These are phyloP conservation scores for Ormyrus thymus DNA, from an alignment of 2,888 invertebrate species.

Conservation along the genomic window DNA sequence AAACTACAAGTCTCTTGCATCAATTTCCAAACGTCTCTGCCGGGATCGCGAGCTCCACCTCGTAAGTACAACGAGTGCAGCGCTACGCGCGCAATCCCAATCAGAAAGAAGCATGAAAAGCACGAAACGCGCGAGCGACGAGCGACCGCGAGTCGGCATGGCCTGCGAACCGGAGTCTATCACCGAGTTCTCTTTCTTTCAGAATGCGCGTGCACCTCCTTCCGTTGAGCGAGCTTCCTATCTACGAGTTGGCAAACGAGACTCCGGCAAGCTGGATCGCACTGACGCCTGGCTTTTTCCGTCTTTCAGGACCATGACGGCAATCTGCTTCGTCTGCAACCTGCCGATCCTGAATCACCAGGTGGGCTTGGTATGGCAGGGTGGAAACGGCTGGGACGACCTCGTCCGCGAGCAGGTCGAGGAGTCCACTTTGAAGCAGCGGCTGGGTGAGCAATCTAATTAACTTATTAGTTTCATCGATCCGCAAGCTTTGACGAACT, in stretches of 20 bases:
- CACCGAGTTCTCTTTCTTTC: constrained; percentile 65
- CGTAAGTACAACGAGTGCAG: no score
- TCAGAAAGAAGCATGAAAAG: constrained; percentile 23
- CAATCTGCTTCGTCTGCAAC: constrained; percentile 97
- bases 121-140: constrained; percentile 34
- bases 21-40: no score
- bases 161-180: constrained; percentile 61
- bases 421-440: constrained; percentile 89
- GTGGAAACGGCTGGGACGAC: constrained; percentile 96
- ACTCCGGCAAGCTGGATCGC: constrained; percentile 38
- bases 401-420: constrained; percentile 90
- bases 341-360: constrained; percentile 95
- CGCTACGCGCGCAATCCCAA: no score
- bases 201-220: constrained; percentile 63
- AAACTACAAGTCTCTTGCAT: no score
- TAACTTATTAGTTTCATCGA: no score
- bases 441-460: constrained; percentile 79
- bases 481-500: no score
- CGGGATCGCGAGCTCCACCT: no score
- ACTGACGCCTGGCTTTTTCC: not conserved
- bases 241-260: constrained; percentile 20
- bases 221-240: constrained; percentile 57
- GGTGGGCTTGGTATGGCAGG: constrained; percentile 95
- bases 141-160: constrained; percentile 68
- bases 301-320: constrained; percentile 80